Conservation (phyloP, 2,888 invertebrate genomes). For the Lamellibrachia satsuma region DNA sequence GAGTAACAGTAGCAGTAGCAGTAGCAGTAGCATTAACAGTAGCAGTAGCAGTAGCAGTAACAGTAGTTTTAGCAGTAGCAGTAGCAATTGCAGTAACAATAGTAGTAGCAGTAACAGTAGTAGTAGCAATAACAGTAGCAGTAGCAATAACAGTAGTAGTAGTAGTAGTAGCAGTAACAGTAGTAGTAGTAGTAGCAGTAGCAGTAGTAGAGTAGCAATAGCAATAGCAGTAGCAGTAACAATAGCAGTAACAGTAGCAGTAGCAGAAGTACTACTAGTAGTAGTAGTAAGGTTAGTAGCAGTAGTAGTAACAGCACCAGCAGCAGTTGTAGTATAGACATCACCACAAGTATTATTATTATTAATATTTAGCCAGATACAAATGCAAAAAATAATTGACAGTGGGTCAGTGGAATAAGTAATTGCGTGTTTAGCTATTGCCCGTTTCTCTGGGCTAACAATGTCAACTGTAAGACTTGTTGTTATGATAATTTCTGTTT, state of each 20-base stretch:
- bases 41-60: background rate
- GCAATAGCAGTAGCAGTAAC: background rate
- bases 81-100: too few relatives aligned
- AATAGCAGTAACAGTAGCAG: background rate
- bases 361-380: too few relatives aligned
- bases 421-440: too few relatives aligned
- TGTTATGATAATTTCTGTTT: too few relatives aligned
- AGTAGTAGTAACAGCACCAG: background rate
- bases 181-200: background rate
- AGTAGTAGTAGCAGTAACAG: background rate
- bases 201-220: background rate
- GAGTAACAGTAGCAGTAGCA: background rate
- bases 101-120: too few relatives aligned
- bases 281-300: background rate
- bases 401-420: too few relatives aligned
- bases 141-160: background rate
- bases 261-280: background rate
- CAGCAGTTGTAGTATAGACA: background rate
- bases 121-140: background rate
- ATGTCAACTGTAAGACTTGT: too few relatives aligned
- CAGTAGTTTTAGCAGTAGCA: background rate
- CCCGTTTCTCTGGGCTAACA: too few relatives aligned
- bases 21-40: constrained; percentile 1
- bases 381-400: too few relatives aligned
- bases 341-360: background rate